Base-by-base conservation (phyloP, 2,888 invertebrate genomes). In the Lasioglossum marginatum region DNA sequence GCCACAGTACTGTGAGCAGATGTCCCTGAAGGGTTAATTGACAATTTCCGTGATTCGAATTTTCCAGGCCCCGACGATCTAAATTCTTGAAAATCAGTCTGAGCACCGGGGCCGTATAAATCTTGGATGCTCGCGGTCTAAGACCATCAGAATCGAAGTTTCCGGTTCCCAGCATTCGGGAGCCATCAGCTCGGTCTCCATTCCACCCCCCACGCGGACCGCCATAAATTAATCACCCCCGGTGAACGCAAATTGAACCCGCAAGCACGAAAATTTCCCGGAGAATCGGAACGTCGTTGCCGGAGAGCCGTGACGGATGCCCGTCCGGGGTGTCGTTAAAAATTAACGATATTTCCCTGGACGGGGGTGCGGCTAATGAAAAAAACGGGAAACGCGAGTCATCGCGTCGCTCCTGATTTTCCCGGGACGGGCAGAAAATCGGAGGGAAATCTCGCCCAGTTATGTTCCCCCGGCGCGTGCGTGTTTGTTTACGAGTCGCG, bases 341-440 rank as follows among this genome's bases (percentile, higher is more conserved):
- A 85, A 85, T 85, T 85, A 85, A 85, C 85, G 85, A 37, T 52
- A 74, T 85, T 80, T 80, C 85, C 70, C 37, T 48, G 27, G 10
- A 14, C 37, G 45, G n/a, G 73, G 48, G 2, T 16, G n/a, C n/a
- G 57, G 34, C 73, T 74, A 77, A 77, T 77, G 72, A 80, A 85
- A 85, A 52, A 79, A 78, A 43, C 52, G 31, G 31, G 63, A 31
- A 19, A 31, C n/a, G 57, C n/a, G 43, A 79, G 45, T 81, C 60
- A 63, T 73, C 74, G 81, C 23, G 5, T 19, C 63, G 19, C 19
- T 19, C 0, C 31, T 12, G 68, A 68, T 68, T 68, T 37, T 34
- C 23, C 37, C 23, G 10, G 16, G 31, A 0, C 10, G 52, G 43
- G 72, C 66, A 79, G n/a, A 76, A 77, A 84, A 85, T 71, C 48